Conservation (phyloP, 2,888 invertebrate genomes). For the Hypomecis punctinalis region DNA sequence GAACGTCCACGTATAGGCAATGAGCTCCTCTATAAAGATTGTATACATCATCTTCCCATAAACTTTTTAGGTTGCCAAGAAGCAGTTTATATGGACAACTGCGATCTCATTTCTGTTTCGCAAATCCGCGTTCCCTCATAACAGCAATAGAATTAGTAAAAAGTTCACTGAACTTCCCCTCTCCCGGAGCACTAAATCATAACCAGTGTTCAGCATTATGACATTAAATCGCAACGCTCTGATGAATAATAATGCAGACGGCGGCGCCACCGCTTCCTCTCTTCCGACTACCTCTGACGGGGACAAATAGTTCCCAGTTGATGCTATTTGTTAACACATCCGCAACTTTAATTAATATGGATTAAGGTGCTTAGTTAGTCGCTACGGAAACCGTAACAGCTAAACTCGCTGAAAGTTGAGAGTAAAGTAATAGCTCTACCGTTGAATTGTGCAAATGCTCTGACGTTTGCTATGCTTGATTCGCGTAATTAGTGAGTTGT, state of each 20-base stretch:
- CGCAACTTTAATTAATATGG: slow-evolving; percentile 41
- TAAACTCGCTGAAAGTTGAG: no score
- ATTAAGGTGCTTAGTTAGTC: slow-evolving; percentile 30
- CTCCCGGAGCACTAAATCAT: slow-evolving; percentile 40
- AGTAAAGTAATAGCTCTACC: no score
- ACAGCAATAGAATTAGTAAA: slow-evolving; percentile 7
- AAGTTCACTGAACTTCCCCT: slow-evolving; percentile 23
- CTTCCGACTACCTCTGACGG: slow-evolving; percentile 34
- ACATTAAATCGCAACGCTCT: slow-evolving; percentile 38
- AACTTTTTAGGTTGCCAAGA: no score
- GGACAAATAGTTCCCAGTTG: slow-evolving; percentile 40
- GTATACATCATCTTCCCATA: no score
- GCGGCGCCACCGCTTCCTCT: slow-evolving; percentile 40
- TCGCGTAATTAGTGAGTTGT: no score
- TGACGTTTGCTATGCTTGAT: no score
- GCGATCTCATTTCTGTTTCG: not conserved
- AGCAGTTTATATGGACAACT: no score
- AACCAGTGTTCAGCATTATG: slow-evolving; percentile 36
- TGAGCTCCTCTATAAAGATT: no score
- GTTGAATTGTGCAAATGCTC: no score
- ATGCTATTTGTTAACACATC: slow-evolving; percentile 39
- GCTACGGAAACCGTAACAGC: slow-evolving; percentile 3
- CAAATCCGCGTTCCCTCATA: not conserved
- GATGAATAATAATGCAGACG: slow-evolving; percentile 44
- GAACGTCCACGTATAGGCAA: no score